Base-by-base conservation (phyloP, 1,140 invertebrate genomes). In the Caerostris extrusa region DNA sequence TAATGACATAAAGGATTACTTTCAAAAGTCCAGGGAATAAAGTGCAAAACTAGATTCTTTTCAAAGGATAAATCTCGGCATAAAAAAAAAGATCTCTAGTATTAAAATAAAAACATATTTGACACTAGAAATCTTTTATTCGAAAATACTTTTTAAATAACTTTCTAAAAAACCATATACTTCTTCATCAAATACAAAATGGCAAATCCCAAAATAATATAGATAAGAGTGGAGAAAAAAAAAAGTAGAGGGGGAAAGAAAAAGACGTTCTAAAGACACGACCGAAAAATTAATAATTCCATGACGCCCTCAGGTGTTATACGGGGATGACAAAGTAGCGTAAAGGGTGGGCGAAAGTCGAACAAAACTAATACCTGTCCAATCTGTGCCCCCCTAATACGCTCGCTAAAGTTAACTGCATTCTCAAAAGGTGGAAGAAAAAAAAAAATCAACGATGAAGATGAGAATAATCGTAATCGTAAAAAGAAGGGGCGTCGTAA, bases 291-390 rank as follows among this genome's bases (percentile, higher is more conserved):
- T 71, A 71, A 71, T 71, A 71, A 34, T 71, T 71, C 69, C 69
- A 34, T 19, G 69, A 71, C 69, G 19, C 69, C 69, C 69, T 50
- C 69, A 71, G 69, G 69, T 71, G 69, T 19, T 71, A 71, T 71
- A 19, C 69, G 7, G 3, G 34, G 34, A 71, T 71, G 69, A 71
- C 69, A 71, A 71, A 71, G 69, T 71, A 10, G 5, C 8, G 12
- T 4, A 8, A 34, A 8, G 34, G 8, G 5, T 7, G 10, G 69
- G 34, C 5, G 50, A 34, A 19, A 34, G 69, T 19, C 50, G 69
- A 71, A 71, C 34, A 71, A 71, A 71, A 71, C 69, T 71, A 71
- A 71, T 71, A 71, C 69, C 69, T 71, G 69, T 71, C 69, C 69
- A 71, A 71, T 71, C 69, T 71, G 69, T 34, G 69, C 5, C 69